Evolutionary conservation across 2,797 vertebrate genomes (phyloP).

Genomic region (Geotrypetes seraphini): DNA sequence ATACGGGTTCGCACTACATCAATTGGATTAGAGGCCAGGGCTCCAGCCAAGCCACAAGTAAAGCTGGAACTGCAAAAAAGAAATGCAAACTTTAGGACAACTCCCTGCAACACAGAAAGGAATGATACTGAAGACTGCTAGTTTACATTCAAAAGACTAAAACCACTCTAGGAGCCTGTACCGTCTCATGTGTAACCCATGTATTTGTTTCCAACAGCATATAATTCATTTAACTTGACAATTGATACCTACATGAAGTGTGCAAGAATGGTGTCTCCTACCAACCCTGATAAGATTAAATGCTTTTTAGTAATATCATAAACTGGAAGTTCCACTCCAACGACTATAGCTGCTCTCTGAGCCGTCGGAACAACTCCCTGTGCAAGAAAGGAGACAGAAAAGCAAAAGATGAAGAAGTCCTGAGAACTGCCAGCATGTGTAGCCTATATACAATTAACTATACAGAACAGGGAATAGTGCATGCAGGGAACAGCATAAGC

Average conservation of each 20-base stretch:
- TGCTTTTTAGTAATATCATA: slow-evolving; percentile 97
- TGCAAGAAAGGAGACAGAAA: slow-evolving; percentile 12
- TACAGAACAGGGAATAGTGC: too few species aligned
- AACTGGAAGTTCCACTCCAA: slow-evolving; percentile 87
- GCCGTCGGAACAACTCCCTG: slow-evolving; percentile 93
- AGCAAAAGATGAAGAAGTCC: too few species aligned
- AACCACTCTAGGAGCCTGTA: too few species aligned
- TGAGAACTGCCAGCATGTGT: too few species aligned
- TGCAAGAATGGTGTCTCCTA: slow-evolving; percentile 85
- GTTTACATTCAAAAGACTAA: too few species aligned
- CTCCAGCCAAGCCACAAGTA: slow-evolving; percentile 83
- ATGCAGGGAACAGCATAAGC: too few species aligned
- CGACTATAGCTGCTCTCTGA: slow-evolving; percentile 87
- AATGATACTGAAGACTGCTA: too few species aligned
- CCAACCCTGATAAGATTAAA: slow-evolving; percentile 75
- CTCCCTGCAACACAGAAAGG: too few species aligned
- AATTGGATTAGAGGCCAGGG: slow-evolving; percentile 90
- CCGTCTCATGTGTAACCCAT: too few species aligned
- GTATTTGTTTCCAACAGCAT: too few species aligned
- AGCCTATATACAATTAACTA: too few species aligned
- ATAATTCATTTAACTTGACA: neutral
- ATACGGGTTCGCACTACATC: slow-evolving; percentile 90
- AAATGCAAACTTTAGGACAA: neutral
- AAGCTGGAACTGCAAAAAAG: slow-evolving; percentile 74
- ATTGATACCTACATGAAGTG: slow-evolving; percentile 76